A percentile compares a stretch with the other conserved stretches of the same genome.
These are phyloP conservation scores for Mustela lutreola DNA, from an alignment of 2,113 vertebrate species.

Conservation along the genomic window DNA sequence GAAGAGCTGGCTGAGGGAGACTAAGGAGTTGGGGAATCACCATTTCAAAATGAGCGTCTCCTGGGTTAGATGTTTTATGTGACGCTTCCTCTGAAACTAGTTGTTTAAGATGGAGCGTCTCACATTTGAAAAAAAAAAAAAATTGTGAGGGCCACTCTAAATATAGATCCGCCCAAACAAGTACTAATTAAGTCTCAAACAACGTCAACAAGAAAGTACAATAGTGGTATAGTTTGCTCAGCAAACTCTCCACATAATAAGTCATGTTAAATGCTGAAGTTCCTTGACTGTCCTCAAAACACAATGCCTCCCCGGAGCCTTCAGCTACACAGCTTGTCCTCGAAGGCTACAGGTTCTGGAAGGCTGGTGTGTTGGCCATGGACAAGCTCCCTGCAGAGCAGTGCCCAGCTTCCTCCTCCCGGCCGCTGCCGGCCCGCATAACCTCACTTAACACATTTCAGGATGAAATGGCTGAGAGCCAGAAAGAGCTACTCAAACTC, in stretches of 20 bases:
- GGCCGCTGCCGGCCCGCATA: neutral
- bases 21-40: rapidly evolving
- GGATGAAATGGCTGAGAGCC: neutral
- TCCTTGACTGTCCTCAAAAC: neutral
- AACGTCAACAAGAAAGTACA: neutral
- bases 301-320: neutral
- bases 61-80: neutral
- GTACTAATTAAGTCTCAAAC: neutral
- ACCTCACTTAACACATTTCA: neutral
- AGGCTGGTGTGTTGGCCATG: neutral
- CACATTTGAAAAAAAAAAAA: neutral
- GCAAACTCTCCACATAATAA: neutral
- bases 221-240: neutral
- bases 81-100: neutral
- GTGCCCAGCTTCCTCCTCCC: neutral
- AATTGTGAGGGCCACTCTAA: neutral
- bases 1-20: too few species aligned
- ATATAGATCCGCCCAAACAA: neutral
- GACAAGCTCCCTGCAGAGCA: neutral
- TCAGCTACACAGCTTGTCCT: neutral
- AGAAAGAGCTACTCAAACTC: neutral
- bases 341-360: neutral
- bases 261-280: neutral
- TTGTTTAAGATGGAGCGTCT: neutral
- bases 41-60: neutral